Evolutionary conservation across 1,140 invertebrate species (phyloP).

Genomic region (Zaprionus ghesquierei): DNA sequence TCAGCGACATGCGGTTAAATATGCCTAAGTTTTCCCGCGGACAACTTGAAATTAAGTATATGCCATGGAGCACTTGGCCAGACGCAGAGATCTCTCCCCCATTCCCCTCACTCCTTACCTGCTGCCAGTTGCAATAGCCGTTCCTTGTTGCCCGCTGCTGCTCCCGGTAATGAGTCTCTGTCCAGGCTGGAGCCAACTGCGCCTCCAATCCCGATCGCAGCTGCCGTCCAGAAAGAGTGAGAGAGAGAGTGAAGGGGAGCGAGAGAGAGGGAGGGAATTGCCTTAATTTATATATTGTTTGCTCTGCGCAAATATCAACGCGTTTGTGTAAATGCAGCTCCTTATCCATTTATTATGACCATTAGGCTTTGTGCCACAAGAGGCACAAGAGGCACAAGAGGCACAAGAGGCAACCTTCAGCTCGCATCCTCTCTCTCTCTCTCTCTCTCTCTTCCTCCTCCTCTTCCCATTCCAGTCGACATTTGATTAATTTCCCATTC

Average conservation of each 20-base stretch:
- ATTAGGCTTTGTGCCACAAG: slow-evolving; percentile 64
- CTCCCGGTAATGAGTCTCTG: slow-evolving; percentile 17
- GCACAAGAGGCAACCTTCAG: background rate
- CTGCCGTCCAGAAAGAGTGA: no score
- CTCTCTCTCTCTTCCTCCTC: background rate
- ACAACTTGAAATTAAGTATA: slow-evolving; percentile 76
- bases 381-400: background rate
- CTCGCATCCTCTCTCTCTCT: background rate
- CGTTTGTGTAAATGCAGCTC: slow-evolving; percentile 71
- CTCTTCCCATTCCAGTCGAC: background rate
- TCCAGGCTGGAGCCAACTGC: background rate
- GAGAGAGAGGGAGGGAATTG: no score
- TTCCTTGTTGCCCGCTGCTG: background rate
- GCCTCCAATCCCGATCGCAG: background rate
- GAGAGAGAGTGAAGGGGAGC: no score
- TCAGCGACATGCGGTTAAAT: slow-evolving; percentile 78
- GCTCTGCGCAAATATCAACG: slow-evolving; percentile 75
- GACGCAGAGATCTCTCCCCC: background rate
- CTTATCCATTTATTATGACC: slow-evolving; percentile 77
- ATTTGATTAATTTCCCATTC: slow-evolving; percentile 28
- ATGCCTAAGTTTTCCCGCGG: slow-evolving; percentile 78
- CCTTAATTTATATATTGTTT: slow-evolving; percentile 79
- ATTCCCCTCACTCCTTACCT: background rate
- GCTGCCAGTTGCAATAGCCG: slow-evolving; percentile 16
- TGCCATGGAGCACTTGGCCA: slow-evolving; percentile 19